These are phyloP conservation scores for Hydropsyche tenuis DNA, from an alignment of 1,140 invertebrate species.

Conservation along the genomic window DNA sequence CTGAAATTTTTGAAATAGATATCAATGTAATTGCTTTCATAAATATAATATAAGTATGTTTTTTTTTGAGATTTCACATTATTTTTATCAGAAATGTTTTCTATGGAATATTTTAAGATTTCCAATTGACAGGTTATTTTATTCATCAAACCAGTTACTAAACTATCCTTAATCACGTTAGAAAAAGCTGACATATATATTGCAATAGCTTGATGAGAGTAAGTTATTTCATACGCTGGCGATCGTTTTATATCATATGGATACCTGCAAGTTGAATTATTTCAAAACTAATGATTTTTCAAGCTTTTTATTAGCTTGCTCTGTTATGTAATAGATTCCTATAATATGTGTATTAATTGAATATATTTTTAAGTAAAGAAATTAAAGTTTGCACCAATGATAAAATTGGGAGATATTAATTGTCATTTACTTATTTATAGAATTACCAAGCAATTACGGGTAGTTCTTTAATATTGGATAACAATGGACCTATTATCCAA, in stretches of 20 bases:
- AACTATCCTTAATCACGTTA: slow-evolving; percentile 61
- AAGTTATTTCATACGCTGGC: slow-evolving; percentile 62
- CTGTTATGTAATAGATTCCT: no score
- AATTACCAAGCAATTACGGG: slow-evolving; percentile 41
- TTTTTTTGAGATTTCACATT: background rate
- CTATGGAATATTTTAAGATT: slow-evolving; percentile 53
- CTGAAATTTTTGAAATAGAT: no score
- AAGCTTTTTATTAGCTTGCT: no score
- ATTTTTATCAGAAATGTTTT: slow-evolving; percentile 2
- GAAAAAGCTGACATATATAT: slow-evolving; percentile 56
- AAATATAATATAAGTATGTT: no score
- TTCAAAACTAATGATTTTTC: no score
- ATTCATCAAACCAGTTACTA: slow-evolving; percentile 59
- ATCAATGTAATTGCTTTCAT: no score
- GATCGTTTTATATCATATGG: slow-evolving; percentile 59
- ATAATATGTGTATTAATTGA: no score
- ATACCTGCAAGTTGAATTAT: slow-evolving; percentile 55
- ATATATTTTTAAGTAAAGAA: no score
- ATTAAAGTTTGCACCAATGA: no score
- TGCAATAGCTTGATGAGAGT: slow-evolving; percentile 57
- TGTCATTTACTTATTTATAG: background rate
- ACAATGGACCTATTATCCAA: slow-evolving; percentile 35
- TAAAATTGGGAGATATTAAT: background rate
- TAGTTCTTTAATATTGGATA: slow-evolving; percentile 19
- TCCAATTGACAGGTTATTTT: slow-evolving; percentile 61